Evolutionary conservation across 2,113 vertebrate genomes (phyloP).

Genomic region (Dasyprocta punctata): DNA sequence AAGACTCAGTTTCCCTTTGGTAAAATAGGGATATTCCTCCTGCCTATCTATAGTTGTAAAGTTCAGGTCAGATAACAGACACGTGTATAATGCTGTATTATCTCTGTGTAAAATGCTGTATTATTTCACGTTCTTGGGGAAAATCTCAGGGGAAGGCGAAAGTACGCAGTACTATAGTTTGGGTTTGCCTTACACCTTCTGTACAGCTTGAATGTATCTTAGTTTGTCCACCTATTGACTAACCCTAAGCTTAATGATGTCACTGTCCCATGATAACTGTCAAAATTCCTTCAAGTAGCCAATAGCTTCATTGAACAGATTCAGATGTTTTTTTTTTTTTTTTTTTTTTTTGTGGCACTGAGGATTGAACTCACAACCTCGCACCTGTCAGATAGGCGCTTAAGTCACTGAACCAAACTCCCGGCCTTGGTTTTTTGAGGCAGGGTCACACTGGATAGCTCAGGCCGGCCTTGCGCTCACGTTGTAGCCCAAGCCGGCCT

Average conservation of each 20-base stretch:
- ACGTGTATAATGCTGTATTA: too few species aligned
- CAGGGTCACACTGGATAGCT: too few species aligned
- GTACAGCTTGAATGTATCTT: not conserved
- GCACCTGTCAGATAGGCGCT: too few species aligned
- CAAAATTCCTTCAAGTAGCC: conserved; percentile 18
- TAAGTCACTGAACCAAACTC: too few species aligned
- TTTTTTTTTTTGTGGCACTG: too few species aligned
- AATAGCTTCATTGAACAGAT: not conserved
- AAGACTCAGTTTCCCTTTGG: not conserved
- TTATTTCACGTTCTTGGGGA: not conserved
- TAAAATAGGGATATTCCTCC: not conserved
- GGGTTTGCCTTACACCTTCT: not conserved
- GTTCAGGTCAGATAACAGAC: not conserved
- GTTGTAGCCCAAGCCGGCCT: too few species aligned
- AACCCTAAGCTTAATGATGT: not conserved
- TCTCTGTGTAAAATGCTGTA: not conserved
- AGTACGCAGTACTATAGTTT: not conserved
- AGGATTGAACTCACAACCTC: too few species aligned
- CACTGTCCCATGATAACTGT: not conserved
- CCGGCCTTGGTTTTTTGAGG: too few species aligned
- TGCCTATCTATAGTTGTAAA: not conserved
- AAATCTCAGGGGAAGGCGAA: not conserved
- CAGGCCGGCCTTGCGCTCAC: too few species aligned
- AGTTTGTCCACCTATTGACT: not conserved
- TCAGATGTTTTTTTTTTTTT: too few species aligned